Evolutionary conservation across 2,888 invertebrate genomes (phyloP).

Genomic region (Augochlorella aurata): DNA sequence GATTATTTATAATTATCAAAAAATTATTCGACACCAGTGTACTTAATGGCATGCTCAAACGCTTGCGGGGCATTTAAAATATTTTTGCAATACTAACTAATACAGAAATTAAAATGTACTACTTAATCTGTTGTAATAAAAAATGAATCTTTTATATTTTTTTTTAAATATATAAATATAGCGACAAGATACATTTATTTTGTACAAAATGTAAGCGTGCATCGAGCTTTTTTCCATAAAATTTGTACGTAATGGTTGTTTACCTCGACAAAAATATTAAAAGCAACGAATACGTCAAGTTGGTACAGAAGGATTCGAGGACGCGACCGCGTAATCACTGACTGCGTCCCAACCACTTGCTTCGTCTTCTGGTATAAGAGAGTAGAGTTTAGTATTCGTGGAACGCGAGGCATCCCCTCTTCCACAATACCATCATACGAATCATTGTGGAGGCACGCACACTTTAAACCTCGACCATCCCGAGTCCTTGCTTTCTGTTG

Average conservation of each 20-base stretch:
- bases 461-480: constrained; percentile 32
- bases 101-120: background rate
- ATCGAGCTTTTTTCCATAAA: background rate
- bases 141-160: background rate
- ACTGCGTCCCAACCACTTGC: constrained; percentile 36
- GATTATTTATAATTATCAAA: background rate
- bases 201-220: background rate
- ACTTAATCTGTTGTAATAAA: background rate
- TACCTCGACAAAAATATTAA: constrained; percentile 42
- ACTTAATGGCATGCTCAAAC: constrained; percentile 50
- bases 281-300: constrained; percentile 11
- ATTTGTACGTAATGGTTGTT: constrained; percentile 11
- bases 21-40: constrained; percentile 7
- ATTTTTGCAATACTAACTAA: background rate
- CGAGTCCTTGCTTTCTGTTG: constrained; percentile 47
- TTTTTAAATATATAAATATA: background rate
- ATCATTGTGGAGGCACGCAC: constrained; percentile 44
- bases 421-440: constrained; percentile 29
- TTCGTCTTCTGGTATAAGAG: constrained; percentile 55
- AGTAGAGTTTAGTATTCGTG: constrained; percentile 57
- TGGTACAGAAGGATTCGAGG: constrained; percentile 44
- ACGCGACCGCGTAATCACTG: constrained; percentile 60
- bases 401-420: constrained; percentile 60
- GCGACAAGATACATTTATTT: background rate
- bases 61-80: constrained; percentile 15